Evolutionary conservation across 2,888 invertebrate species (phyloP), one percentile per base, ranked within the genome.

Genomic region (Cerastoderma edule): DNA sequence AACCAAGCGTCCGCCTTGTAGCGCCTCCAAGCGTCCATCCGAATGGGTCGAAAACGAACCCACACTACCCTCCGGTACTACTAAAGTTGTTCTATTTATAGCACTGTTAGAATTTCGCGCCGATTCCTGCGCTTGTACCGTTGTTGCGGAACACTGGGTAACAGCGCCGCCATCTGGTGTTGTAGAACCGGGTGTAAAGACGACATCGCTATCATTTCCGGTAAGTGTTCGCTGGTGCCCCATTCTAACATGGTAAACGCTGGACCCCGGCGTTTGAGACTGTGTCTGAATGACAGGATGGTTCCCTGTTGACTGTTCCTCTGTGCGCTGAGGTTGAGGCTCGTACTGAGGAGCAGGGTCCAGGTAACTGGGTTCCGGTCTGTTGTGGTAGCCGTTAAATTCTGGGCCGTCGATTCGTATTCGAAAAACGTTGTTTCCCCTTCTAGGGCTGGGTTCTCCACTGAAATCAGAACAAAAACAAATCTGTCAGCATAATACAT

Each of bases 341-440:
- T n/a, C n/a, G 33, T 57, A 57, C 28, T 32, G n/a, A 3, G 57
- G 57, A 32, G 6, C 32, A 3, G n/a, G 2, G 6, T 32, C 33
- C 16, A n/a, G 5, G 6, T 33, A 32, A n/a, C 57, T 22, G 33
- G 48, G 33, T 22, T 10, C 48, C 10, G 1, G 3, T 4, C 4
- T 35, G 16, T 53, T 30, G 19, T 16, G n/a, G 33, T 57, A 57
- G 1, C 57, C 57, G 13, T 32, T 32, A 33, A 32, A 46, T 19
- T 68, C 53, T 22, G 27, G 57, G n/a, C 33, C 39, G 28, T 53
- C 67, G 19, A 67, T 24, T 63, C 33, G 8, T 19, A 72, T 67
- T 44, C 66, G 28, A 67, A 67, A 66, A 24, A 60, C 57, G 28
- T 57, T 32, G 28, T 32, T 32, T 10, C 57, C 5, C 6, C 57